Conservation (phyloP, 2,113 vertebrate genomes). For the Baryphthengus martii region DNA sequence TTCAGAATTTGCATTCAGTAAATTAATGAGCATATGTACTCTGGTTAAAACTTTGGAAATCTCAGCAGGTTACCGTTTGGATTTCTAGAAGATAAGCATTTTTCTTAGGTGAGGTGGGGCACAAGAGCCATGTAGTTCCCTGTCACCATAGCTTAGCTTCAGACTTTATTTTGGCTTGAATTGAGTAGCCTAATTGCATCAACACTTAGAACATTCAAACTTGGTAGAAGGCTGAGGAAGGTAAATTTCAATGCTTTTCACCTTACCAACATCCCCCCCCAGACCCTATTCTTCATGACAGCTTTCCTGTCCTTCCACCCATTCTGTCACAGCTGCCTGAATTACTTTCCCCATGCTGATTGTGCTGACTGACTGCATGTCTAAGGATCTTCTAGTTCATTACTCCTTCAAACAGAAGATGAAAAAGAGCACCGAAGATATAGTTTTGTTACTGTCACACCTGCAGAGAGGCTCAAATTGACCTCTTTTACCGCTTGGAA, state of each 20-base stretch:
- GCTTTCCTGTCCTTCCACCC: background rate
- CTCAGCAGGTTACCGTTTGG: background rate
- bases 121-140: background rate
- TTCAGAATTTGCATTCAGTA: background rate
- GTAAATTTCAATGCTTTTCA: background rate
- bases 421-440: background rate
- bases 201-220: background rate
- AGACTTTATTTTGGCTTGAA: background rate
- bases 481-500: background rate
- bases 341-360: background rate
- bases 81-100: background rate
- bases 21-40: background rate
- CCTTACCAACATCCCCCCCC: background rate
- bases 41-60: background rate
- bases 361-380: background rate
- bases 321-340: background rate
- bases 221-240: background rate
- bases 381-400: background rate
- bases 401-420: background rate
- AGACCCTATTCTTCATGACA: background rate
- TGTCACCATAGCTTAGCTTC: background rate
- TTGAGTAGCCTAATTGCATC: background rate
- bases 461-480: background rate
- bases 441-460: background rate
- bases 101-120: background rate